Base-by-base conservation (phyloP, 2,113 vertebrate genomes). In the Malurus cyaneus region DNA sequence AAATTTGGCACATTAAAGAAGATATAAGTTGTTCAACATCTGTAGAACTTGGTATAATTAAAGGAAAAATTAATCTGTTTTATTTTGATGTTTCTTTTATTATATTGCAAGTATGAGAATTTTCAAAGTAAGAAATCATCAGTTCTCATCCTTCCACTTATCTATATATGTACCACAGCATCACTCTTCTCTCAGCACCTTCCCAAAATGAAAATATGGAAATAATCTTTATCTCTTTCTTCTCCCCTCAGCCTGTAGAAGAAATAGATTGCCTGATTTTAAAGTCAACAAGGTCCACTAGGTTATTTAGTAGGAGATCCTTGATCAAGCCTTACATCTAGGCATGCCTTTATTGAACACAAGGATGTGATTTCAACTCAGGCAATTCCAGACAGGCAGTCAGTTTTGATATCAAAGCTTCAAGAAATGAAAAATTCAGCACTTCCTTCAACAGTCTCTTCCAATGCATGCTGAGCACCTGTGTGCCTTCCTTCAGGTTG, bases 1-100 rank as follows among this genome's bases (percentile, higher is more conserved):
- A 97, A 96, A 97, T 94, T 4, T 60, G 76, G 65, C 54, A 72
- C 92, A 82, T 96, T 97, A 96, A 97, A 97, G 86, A 96, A 94
- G 92, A 91, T 95, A 83, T 97, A 95, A 97, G 96, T 97, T 95
- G 86, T 70, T 97, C 91, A 94, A 95, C 94, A 97, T 82, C 89
- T 97, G 92, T 94, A 97, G 90, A 94, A 96, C 96, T 72, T 81
- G 47, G 76, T 61, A 92, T 96, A 97, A 96, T 97, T 97, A 97
- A 96, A 96, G 54, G 54, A 52, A 84, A 96, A 97, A 93, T 96
- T 95, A 97, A 92, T 96, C 95, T 88, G 80, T 62, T 92, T 94
- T 95, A 94, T 96, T 97, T 96, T 96, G 94, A 96, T 85, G 70
- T 92, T 88, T 91, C 66, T 77, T 96, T 94, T 94, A 81, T 83